Base-by-base conservation (phyloP, 2,888 invertebrate genomes). In the Mesodorylaimus sp. region DNA sequence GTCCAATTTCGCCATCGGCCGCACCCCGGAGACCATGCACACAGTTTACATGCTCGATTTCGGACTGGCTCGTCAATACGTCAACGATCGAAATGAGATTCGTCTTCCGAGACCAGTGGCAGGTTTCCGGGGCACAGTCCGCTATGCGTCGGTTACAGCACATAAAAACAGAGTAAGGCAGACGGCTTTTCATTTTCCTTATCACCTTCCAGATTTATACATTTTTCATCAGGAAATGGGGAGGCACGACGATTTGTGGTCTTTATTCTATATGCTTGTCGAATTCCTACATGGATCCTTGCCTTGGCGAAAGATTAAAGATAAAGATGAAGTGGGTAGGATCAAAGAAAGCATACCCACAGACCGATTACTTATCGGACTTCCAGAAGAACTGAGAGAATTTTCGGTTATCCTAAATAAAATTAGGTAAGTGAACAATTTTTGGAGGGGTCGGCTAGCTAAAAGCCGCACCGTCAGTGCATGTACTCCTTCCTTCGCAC, bases 1-100 rank as follows among this genome's bases (percentile, higher is more conserved):
- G 88, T 95, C 93, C 61, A 97, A 97, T 73, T 97, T 97, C 77
- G 88, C 93, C 56, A 88, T 97, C 75, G 97, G 97, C 27, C 80
- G 93, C 2, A 78, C 85, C 63, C 81, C 85, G 25, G 80, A 81
- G 60, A 89, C 85, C 67, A 79, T 81, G 64, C 79, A 89, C 43
- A 81, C 83, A 60, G 74, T 75, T 41, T 99, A 86, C 72, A 99
- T 99, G 95, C 73, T 99, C 60, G 97, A 99, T 73, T 99, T 97
- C 70, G 97, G 97, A 0, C 75, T 99, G 51, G 95, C 97, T 27
- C 75, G 97, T 5, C 95, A 97, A 72, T 60, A 57, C 53, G 85
- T 53, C 52, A 55, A 59, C 52, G 83, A 86, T 47, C 83, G 83
- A 16, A 95, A 95, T 0, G 89, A 91, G 64, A 95, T 99, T 3